phyloP scores from a whole-genome alignment of 2,113 vertebrate genomes.

The Nothobranchius kuhntae region DNA sequence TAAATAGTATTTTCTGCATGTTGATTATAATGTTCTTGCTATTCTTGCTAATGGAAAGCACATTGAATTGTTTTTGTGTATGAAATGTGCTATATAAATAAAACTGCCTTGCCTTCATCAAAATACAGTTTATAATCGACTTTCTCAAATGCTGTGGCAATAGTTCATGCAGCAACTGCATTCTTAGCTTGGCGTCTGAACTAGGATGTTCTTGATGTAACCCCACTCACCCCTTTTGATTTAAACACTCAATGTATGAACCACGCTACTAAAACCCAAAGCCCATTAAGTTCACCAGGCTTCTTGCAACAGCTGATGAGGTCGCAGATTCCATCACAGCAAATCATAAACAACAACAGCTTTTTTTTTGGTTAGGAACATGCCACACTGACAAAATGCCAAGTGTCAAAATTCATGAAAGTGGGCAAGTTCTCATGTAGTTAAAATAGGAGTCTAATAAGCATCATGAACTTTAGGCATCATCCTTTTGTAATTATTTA shows the following conservation, averaged over 20 bases:
- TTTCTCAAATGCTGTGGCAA: conserved; percentile 55
- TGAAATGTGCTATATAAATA: too few species aligned
- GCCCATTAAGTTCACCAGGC: conserved; percentile 42
- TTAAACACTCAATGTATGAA: conserved; percentile 40
- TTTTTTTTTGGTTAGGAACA: conserved; percentile 25
- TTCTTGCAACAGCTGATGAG: conserved; percentile 12
- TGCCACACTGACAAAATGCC: conserved; percentile 45
- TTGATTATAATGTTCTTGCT: too few species aligned
- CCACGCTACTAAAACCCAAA: conserved; percentile 25
- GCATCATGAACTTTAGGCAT: conserved; percentile 52
- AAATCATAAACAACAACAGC: conserved; percentile 13
- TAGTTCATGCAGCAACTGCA: conserved; percentile 62
- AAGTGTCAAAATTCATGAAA: conserved; percentile 49
- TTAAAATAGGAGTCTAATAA: conserved; percentile 48
- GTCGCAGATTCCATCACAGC: conserved; percentile 3
- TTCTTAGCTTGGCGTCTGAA: conserved; percentile 57
- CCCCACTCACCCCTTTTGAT: conserved; percentile 44
- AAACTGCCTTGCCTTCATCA: conserved; percentile 45
- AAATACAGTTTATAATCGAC: conserved; percentile 66
- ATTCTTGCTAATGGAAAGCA: too few species aligned
- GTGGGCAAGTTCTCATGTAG: conserved; percentile 12
- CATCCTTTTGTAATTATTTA: conserved; percentile 62
- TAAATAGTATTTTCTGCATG: too few species aligned
- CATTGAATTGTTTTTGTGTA: too few species aligned
- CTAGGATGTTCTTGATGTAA: conserved; percentile 25